Percentiles rank a stretch among this genome's conserved stretches.
Conservation (phyloP, 2,888 invertebrate genomes). For the Caradrina kadenii region DNA sequence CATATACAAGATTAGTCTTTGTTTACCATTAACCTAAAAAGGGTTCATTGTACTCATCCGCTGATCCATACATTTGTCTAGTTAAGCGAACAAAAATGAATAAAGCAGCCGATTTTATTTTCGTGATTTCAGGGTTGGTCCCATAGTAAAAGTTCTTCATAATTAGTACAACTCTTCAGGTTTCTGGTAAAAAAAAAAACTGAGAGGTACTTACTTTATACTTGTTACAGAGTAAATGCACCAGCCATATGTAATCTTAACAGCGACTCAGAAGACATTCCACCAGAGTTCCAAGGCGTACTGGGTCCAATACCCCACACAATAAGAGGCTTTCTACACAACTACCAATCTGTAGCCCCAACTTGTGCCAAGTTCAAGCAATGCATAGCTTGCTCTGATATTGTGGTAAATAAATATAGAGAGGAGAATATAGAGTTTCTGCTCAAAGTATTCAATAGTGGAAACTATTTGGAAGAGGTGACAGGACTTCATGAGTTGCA, state of each 20-base stretch:
- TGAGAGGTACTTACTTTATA: background rate
- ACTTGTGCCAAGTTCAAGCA: slow-evolving; percentile 96
- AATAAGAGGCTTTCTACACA: slow-evolving; percentile 97
- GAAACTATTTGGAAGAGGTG: slow-evolving; percentile 95
- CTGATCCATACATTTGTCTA: too few relatives aligned
- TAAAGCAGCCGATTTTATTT: too few relatives aligned
- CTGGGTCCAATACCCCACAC: slow-evolving; percentile 97
- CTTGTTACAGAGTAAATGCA: slow-evolving; percentile 89
- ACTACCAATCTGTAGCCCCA: slow-evolving; percentile 95
- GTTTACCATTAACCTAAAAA: too few relatives aligned
- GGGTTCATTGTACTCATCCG: too few relatives aligned
- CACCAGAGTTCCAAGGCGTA: slow-evolving; percentile 89
- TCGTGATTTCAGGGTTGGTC: too few relatives aligned
- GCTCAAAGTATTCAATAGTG: slow-evolving; percentile 94
- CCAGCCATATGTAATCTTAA: slow-evolving; percentile 91
- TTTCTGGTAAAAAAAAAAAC: too few relatives aligned
- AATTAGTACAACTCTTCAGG: too few relatives aligned
- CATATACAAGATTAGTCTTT: too few relatives aligned
- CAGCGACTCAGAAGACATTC: slow-evolving; percentile 72
- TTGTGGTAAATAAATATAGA: slow-evolving; percentile 78
- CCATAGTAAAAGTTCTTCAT: too few relatives aligned
- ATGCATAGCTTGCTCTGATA: slow-evolving; percentile 97
- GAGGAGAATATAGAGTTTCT: slow-evolving; percentile 93
- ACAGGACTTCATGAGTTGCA: slow-evolving; percentile 94
- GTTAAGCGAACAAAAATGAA: too few relatives aligned